A percentile compares a stretch with the other conserved stretches of the same genome.
Evolutionary conservation across 2,888 invertebrate genomes (phyloP).

Genomic region (Eupithecia centaureata): DNA sequence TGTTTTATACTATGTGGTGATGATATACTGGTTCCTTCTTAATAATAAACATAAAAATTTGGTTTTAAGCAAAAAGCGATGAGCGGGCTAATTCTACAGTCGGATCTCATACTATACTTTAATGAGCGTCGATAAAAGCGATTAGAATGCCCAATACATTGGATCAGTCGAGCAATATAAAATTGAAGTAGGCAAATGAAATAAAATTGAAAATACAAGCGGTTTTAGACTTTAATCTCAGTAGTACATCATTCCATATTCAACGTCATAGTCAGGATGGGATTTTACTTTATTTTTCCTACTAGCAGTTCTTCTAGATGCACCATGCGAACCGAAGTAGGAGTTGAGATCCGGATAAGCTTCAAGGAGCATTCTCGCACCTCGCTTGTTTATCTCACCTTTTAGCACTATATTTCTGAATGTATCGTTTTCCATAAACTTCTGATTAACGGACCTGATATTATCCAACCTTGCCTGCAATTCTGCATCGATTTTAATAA

Average conservation of each 20-base stretch:
- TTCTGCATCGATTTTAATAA: constrained; percentile 59
- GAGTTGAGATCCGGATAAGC: constrained; percentile 62
- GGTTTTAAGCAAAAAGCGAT: too few relatives aligned
- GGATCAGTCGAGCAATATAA: constrained; percentile 8
- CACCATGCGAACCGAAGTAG: constrained; percentile 41
- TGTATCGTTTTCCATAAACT: constrained; percentile 61
- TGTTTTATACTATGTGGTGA: too few relatives aligned
- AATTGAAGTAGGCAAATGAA: constrained; percentile 10
- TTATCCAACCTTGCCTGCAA: constrained; percentile 55
- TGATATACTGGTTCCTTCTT: too few relatives aligned
- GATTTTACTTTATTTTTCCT: constrained; percentile 32
- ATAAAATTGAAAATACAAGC: constrained; percentile 17
- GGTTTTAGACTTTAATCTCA: constrained; percentile 52
- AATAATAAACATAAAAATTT: too few relatives aligned
- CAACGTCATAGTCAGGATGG: constrained; percentile 65
- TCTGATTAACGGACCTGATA: constrained; percentile 56
- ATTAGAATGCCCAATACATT: background rate
- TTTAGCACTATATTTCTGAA: constrained; percentile 66
- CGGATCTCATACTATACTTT: too few relatives aligned
- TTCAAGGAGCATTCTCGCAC: constrained; percentile 56
- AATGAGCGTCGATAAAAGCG: background rate
- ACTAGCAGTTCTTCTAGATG: constrained; percentile 40
- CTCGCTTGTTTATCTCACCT: constrained; percentile 56
- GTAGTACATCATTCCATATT: constrained; percentile 66
- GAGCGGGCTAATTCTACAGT: too few relatives aligned